Base-by-base conservation (phyloP, 2,113 vertebrate species). In the Crotophaga sulcirostris region DNA sequence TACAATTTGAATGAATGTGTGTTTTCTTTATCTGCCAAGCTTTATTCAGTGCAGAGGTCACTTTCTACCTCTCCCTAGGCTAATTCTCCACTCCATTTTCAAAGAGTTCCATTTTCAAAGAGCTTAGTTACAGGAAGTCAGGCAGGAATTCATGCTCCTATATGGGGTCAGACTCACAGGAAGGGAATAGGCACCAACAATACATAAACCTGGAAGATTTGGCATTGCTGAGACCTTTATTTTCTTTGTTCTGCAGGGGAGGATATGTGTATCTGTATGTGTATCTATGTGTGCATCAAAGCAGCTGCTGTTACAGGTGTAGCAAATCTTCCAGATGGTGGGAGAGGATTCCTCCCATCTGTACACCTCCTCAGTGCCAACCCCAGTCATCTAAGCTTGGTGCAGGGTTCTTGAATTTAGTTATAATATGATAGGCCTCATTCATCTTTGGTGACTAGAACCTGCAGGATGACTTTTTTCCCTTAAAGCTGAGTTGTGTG, bases 291-390 rank as follows among this genome's bases (percentile, higher is more conserved):
- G 67, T 29, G 42, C 10, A 38, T 82, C 24, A 72, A 83, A 93
- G 49, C 76, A 86, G 68, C 52, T 90, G 64, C 60, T 87, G 38
- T 60, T 74, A 62, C 79, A 93, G 85, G 75, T 93, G 55, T 66
- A 96, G 36, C 25, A 69, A 66, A 73, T 55, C 70, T 76, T 92
- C 60, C 91, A 93, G 94, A 54, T 54, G 55, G 75, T 82, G 52
- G 31, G 54, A 49, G 36, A 96, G 49, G 49, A 51, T 66, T 92
- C 45, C 62, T 85, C n/a, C 94, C 78, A 47, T 91, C 78, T 96
- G 89, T 69, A 31, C 15, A 55, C 18, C n/a, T 88, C 42, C 36
- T 79, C 42, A 25, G 12, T 83, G 67, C 78, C 89, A 94, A 9
- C 19, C 25, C 45, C 26, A 7, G 44, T 20, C 69, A 62, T 23